Percentiles rank a stretch among this genome's conserved stretches.
Evolutionary conservation across 2,797 vertebrate species (phyloP).

Genomic region (Falco columbarius): DNA sequence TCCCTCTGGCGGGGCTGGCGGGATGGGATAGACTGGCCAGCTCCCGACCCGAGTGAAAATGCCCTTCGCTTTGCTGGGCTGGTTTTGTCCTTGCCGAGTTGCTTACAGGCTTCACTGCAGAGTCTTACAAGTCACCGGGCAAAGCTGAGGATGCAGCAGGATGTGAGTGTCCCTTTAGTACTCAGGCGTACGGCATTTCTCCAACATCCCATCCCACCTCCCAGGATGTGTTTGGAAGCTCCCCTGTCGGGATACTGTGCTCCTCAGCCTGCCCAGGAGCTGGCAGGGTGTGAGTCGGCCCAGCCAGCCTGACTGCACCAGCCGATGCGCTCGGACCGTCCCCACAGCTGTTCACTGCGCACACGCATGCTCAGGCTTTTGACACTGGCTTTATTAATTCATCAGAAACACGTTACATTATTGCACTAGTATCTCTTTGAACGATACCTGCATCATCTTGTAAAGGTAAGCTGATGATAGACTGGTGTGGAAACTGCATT

Average conservation of each 20-base stretch:
- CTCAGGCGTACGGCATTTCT: neutral
- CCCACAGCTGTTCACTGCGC: neutral
- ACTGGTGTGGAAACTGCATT: neutral
- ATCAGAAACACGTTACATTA: neutral
- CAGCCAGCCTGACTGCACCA: rapidly evolving
- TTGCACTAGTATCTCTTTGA: neutral
- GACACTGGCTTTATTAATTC: neutral
- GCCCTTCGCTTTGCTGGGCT: neutral
- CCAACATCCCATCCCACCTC: neutral
- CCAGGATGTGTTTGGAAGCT: neutral
- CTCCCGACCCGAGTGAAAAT: neutral
- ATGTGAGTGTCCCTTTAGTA: no score
- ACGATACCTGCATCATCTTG: neutral
- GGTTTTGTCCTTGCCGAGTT: neutral
- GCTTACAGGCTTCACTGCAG: neutral
- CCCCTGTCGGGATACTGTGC: neutral
- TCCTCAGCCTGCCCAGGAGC: neutral
- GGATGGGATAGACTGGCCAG: neutral
- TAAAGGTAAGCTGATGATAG: neutral
- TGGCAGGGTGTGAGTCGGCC: neutral
- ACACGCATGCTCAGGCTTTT: rapidly evolving
- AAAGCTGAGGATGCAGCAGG: neutral
- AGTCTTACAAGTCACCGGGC: neutral
- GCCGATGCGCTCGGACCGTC: rapidly evolving
- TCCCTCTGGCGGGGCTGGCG: neutral